Evolutionary conservation across 2,888 invertebrate species (phyloP).

Genomic region (Chouioia cunea): DNA sequence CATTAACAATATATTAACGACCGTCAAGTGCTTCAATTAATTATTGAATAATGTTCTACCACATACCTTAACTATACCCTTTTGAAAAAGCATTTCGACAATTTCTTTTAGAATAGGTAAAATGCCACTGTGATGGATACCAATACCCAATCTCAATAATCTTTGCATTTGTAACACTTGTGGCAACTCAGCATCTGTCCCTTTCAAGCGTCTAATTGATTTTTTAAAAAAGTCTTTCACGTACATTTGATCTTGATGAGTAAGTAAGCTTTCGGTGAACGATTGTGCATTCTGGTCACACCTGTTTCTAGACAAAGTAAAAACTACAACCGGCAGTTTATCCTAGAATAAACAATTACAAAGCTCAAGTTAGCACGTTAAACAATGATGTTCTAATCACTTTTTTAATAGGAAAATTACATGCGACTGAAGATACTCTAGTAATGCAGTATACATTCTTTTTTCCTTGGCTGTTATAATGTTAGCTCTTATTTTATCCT

Average conservation of each 20-base stretch:
- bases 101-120: slow-evolving; percentile 99
- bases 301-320: slow-evolving; percentile 89
- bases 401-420: slow-evolving; percentile 55
- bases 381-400: too few relatives aligned
- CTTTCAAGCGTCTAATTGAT: slow-evolving; percentile 83
- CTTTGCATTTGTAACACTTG: slow-evolving; percentile 82
- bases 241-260: slow-evolving; percentile 84
- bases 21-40: neutral
- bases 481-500: slow-evolving; percentile 36
- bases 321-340: slow-evolving; percentile 93
- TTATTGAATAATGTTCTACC: slow-evolving; percentile 36
- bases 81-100: slow-evolving; percentile 96
- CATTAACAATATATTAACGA: neutral
- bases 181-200: slow-evolving; percentile 88
- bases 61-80: slow-evolving; percentile 86
- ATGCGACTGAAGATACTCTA: slow-evolving; percentile 84
- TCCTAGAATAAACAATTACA: slow-evolving; percentile 63
- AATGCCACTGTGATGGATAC: slow-evolving; percentile 98
- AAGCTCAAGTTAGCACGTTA: too few relatives aligned
- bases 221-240: slow-evolving; percentile 89
- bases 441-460: slow-evolving; percentile 84
- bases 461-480: slow-evolving; percentile 78
- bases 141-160: slow-evolving; percentile 87
- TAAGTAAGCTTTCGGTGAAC: slow-evolving; percentile 75
- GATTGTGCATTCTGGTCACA: slow-evolving; percentile 78